A percentile compares a stretch with the other conserved stretches of the same genome.
phyloP scores from a whole-genome alignment of 1,140 invertebrate genomes.

The Drosophila nigrodunni region DNA sequence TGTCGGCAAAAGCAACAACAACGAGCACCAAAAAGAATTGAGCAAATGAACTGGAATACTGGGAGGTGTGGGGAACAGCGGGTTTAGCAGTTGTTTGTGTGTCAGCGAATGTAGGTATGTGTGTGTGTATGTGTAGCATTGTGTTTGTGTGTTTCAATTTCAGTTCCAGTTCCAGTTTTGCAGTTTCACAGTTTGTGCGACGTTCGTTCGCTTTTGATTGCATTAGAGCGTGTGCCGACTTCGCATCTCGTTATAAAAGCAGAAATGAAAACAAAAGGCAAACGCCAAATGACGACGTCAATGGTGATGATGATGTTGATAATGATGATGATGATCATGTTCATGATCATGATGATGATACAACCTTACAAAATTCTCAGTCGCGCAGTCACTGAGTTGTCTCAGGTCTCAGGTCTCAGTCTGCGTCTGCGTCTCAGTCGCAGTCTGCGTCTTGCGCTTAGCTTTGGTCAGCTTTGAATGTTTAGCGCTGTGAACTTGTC shows the following conservation, averaged over 20 bases:
- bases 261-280: constrained; percentile 78
- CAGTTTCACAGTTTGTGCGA: constrained; percentile 56
- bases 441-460: constrained; percentile 38
- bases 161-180: constrained; percentile 52
- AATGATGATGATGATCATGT: constrained; percentile 47
- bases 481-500: constrained; percentile 80
- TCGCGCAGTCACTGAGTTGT: constrained; percentile 18
- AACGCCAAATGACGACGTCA: constrained; percentile 32
- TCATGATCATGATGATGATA: constrained; percentile 62
- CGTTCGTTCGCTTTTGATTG: constrained; percentile 72
- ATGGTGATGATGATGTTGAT: constrained; percentile 24
- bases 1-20: constrained; percentile 12
- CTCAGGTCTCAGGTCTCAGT: constrained; percentile 23
- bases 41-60: constrained; percentile 35
- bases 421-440: constrained; percentile 37
- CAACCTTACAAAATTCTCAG: constrained; percentile 82
- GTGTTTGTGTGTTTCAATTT: constrained; percentile 26
- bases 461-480: constrained; percentile 76
- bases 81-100: constrained; percentile 18
- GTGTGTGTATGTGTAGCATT: constrained; percentile 11
- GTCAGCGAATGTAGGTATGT: constrained; percentile 7
- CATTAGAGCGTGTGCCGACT: constrained; percentile 79
- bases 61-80: constrained; percentile 6
- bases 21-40: constrained; percentile 36
- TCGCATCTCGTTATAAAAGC: constrained; percentile 74